These are phyloP conservation scores for Solenodon paradoxus DNA, from an alignment of 2,113 vertebrate species.

Conservation along the genomic window DNA sequence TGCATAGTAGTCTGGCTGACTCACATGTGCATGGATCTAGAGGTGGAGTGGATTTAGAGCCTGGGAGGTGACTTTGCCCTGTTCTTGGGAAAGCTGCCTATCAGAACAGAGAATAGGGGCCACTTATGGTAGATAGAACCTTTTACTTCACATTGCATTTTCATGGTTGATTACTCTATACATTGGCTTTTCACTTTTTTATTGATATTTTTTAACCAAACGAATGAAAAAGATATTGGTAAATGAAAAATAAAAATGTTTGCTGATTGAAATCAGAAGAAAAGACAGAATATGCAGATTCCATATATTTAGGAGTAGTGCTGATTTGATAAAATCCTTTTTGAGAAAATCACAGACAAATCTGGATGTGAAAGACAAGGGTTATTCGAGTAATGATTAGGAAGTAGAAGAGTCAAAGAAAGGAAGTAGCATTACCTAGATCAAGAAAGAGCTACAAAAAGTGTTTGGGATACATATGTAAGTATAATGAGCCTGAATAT, in stretches of 20 bases:
- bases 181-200: not conserved
- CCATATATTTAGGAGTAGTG: not conserved
- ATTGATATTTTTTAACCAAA: not conserved
- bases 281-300: not conserved
- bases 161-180: not conserved
- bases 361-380: not conserved
- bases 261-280: not conserved
- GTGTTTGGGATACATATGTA: not conserved
- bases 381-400: not conserved
- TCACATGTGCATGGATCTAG: not conserved
- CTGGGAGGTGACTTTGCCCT: not conserved
- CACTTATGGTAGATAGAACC: not conserved
- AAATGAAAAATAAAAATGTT: conserved; percentile 16
- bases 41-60: not conserved
- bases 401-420: not conserved
- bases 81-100: not conserved
- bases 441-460: not conserved
- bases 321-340: not conserved
- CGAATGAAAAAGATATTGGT: not conserved
- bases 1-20: not conserved
- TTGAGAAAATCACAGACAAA: not conserved
- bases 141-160: not conserved
- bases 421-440: not conserved
- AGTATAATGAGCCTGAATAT: not conserved
- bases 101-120: not conserved